These are phyloP conservation scores for Ichneumoninae sp. DNA, from an alignment of 2,888 invertebrate species.

Conservation along the genomic window DNA sequence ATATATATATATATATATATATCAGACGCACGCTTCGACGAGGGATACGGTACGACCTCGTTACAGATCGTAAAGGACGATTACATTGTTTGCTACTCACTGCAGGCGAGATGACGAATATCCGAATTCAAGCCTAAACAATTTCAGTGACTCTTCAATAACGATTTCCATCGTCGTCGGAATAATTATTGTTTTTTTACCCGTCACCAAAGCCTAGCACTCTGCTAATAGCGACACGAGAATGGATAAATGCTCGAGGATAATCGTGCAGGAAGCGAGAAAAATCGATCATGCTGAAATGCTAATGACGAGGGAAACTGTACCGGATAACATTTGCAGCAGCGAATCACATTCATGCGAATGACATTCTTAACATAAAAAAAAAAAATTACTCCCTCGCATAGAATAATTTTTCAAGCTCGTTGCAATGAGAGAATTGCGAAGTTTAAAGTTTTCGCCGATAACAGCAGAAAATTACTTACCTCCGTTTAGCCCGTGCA, in stretches of 20 bases:
- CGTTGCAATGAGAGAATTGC: not conserved
- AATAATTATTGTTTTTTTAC: not conserved
- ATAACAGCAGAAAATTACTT: not conserved
- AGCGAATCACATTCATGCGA: not conserved
- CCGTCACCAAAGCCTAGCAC: not conserved
- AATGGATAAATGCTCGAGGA: not conserved
- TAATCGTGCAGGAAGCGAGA: not conserved
- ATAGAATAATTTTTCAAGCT: not conserved
- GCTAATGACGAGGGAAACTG: not conserved
- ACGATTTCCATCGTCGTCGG: not conserved
- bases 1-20: constrained; percentile 37
- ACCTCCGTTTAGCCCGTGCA: not conserved
- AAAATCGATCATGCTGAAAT: not conserved
- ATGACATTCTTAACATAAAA: not conserved
- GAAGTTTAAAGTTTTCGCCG: not conserved
- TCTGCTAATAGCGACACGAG: not conserved
- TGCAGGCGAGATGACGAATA: not conserved
- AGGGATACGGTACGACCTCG: constrained; percentile 55
- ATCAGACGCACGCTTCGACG: constrained; percentile 40
- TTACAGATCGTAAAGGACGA: constrained; percentile 63
- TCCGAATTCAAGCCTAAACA: not conserved
- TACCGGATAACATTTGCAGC: not conserved
- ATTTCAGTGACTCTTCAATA: not conserved
- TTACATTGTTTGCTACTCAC: constrained; percentile 36
- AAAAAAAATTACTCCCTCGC: not conserved